phyloP scores from a whole-genome alignment of 2,797 vertebrate genomes.

The Columba guinea region DNA sequence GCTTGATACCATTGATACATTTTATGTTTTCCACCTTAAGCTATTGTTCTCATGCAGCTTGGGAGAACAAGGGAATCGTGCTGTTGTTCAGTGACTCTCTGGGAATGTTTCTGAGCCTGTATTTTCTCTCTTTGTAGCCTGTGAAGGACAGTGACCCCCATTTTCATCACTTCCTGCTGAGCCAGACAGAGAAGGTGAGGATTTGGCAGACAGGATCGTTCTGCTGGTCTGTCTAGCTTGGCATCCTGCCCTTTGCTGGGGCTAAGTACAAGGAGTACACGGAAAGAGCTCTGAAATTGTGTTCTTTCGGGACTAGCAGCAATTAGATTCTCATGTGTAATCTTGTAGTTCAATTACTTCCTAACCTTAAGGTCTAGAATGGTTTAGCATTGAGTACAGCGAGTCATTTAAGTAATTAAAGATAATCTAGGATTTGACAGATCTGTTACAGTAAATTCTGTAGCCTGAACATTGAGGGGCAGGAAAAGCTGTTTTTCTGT shows the following conservation, averaged over 20 bases:
- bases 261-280: background rate
- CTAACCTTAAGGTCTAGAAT: background rate
- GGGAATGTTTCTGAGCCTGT: slow-evolving; percentile 57
- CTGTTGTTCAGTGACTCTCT: background rate
- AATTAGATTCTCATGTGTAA: background rate
- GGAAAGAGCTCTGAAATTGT: background rate
- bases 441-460: background rate
- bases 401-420: background rate
- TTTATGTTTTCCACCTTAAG: background rate
- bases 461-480: background rate
- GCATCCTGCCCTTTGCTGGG: background rate
- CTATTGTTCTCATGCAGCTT: background rate
- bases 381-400: background rate
- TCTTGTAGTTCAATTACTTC: background rate
- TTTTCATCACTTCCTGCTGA: slow-evolving; percentile 97
- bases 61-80: background rate
- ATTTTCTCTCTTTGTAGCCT: slow-evolving; percentile 82
- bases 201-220: slow-evolving; percentile 8
- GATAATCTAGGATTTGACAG: background rate
- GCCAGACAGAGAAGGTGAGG: slow-evolving; percentile 97
- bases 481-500: background rate
- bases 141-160: slow-evolving; percentile 94
- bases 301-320: background rate
- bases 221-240: background rate
- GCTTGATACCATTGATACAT: background rate